phyloP scores from a whole-genome alignment of 1,140 invertebrate genomes.

The Laupala kohalensis region DNA sequence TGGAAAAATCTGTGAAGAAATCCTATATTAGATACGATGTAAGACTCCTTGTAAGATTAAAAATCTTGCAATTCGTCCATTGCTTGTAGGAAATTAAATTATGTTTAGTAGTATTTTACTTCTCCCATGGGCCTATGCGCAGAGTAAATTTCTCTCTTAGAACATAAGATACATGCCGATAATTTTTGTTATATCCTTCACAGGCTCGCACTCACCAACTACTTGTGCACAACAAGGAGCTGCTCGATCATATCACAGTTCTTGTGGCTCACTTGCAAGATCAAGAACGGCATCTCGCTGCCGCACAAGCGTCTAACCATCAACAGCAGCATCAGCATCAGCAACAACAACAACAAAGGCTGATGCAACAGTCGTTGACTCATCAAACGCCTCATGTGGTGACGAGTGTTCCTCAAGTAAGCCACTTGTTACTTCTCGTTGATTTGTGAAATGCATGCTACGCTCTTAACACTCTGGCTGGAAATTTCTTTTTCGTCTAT shows the following conservation, averaged over 20 bases:
- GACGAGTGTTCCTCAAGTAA: constrained; percentile 24
- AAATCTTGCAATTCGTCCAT: no score
- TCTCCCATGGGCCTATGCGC: no score
- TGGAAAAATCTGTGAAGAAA: no score
- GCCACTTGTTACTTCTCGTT: background rate
- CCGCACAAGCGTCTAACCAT: background rate
- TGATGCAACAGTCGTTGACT: constrained; percentile 21
- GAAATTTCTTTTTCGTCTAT: no score
- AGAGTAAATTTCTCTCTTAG: no score
- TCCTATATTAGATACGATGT: no score
- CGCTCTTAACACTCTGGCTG: background rate
- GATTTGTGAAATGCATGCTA: background rate
- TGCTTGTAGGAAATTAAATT: no score
- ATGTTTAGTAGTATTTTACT: no score
- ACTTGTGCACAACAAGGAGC: constrained; percentile 83
- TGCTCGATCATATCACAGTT: constrained; percentile 83
- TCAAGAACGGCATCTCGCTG: constrained; percentile 39
- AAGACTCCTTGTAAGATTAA: no score
- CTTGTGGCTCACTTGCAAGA: constrained; percentile 74
- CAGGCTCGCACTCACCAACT: constrained; percentile 87
- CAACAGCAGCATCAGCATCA: constrained; percentile 15
- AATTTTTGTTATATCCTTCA: no score
- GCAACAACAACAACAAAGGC: constrained; percentile 21
- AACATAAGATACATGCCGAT: no score
- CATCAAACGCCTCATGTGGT: constrained; percentile 27